phyloP scores from a whole-genome alignment of 2,888 invertebrate species.

The Celastrina argiolus region DNA sequence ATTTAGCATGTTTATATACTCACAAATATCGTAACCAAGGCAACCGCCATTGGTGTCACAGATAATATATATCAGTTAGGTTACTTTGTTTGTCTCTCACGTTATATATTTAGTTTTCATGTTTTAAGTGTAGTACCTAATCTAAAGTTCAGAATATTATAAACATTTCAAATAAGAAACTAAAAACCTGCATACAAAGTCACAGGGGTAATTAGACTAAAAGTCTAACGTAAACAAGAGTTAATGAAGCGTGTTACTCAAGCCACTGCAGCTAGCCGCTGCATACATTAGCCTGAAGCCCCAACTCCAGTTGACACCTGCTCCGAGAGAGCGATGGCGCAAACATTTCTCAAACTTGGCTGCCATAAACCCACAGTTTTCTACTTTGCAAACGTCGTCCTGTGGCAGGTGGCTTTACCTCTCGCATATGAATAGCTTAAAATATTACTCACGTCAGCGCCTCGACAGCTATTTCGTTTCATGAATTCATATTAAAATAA shows the following conservation, averaged over 20 bases:
- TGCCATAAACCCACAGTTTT: constrained; percentile 33
- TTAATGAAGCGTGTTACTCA: constrained; percentile 48
- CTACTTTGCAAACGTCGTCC: constrained; percentile 18
- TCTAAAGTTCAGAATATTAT: too few relatives aligned
- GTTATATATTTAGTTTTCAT: too few relatives aligned
- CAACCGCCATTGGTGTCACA: too few relatives aligned
- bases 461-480: not conserved
- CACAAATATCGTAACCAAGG: too few relatives aligned
- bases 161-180: not conserved
- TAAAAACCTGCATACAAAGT: not conserved
- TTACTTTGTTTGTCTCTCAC: too few relatives aligned
- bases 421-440: not conserved
- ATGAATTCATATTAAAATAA: not conserved
- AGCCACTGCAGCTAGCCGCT: constrained; percentile 45
- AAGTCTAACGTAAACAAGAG: constrained; percentile 45
- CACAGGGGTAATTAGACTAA: constrained; percentile 18
- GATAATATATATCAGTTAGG: too few relatives aligned
- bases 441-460: not conserved
- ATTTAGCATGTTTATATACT: too few relatives aligned
- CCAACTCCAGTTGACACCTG: constrained; percentile 76
- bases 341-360: constrained; percentile 60
- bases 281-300: constrained; percentile 75
- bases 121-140: too few relatives aligned
- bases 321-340: constrained; percentile 59
- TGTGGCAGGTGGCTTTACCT: constrained; percentile 13